Evolutionary conservation across 2,888 invertebrate genomes (phyloP).

Genomic region (Linnaemya tessellans): DNA sequence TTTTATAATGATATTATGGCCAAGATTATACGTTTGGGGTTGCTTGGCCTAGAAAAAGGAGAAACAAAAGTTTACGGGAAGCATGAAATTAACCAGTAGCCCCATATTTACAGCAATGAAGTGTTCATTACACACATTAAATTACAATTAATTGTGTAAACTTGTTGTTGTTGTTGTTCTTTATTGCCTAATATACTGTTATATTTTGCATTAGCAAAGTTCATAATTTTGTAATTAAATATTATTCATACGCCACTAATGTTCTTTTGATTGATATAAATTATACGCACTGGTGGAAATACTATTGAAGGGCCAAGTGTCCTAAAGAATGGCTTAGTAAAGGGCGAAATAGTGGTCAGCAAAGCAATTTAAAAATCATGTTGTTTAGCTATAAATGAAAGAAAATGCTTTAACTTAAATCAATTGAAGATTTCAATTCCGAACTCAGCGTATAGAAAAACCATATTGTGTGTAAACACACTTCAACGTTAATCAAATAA

Average conservation of each 20-base stretch:
- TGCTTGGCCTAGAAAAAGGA: slow-evolving; percentile 61
- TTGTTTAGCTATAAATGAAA: neutral
- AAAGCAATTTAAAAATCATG: neutral
- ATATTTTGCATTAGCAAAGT: slow-evolving; percentile 20
- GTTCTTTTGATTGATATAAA: slow-evolving; percentile 15
- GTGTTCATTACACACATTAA: slow-evolving; percentile 65
- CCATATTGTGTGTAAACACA: neutral
- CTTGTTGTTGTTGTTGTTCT: slow-evolving; percentile 1
- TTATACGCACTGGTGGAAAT: slow-evolving; percentile 43
- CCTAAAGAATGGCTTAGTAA: neutral
- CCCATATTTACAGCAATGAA: slow-evolving; percentile 63
- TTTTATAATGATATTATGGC: slow-evolving; percentile 59
- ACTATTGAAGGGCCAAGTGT: too few species aligned
- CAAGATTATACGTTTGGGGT: slow-evolving; percentile 58
- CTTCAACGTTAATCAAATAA: slow-evolving; percentile 19
- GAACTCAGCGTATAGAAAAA: neutral
- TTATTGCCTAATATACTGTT: neutral
- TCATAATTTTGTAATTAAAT: slow-evolving; percentile 42
- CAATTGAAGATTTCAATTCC: neutral
- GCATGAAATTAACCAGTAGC: slow-evolving; percentile 68
- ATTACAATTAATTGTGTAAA: slow-evolving; percentile 62
- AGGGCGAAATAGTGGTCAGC: neutral
- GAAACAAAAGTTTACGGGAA: neutral
- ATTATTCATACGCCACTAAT: slow-evolving; percentile 61
- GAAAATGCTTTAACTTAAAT: neutral